Percentiles rank a stretch among this genome's conserved stretches.
phyloP scores from a whole-genome alignment of 2,888 invertebrate genomes.

The Cryptocephalus moraei region DNA sequence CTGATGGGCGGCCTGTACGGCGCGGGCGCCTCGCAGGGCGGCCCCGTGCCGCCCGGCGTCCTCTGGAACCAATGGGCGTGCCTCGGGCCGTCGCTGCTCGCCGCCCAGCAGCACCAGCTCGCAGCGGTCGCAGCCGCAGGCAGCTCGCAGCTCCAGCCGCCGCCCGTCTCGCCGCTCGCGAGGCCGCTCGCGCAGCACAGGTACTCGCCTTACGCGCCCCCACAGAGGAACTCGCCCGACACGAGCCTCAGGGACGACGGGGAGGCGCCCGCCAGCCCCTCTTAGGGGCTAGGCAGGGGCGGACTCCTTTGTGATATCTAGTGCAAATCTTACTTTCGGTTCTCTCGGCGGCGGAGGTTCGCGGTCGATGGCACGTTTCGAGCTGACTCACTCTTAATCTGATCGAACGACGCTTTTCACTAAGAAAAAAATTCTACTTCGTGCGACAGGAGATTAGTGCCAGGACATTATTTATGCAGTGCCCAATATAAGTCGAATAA shows the following conservation, averaged over 20 bases:
- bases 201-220: slow-evolving; percentile 49
- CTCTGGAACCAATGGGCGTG: slow-evolving; percentile 67
- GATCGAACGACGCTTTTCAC: no score
- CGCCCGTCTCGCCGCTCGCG: slow-evolving; percentile 41
- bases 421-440: no score
- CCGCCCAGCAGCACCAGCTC: slow-evolving; percentile 53
- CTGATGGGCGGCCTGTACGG: slow-evolving; percentile 44
- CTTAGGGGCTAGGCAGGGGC: slow-evolving; percentile 16
- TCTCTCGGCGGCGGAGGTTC: no score
- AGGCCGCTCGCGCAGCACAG: slow-evolving; percentile 45
- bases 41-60: slow-evolving; percentile 40
- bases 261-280: slow-evolving; percentile 36
- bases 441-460: no score
- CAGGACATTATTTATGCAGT: no score
- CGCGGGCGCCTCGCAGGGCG: slow-evolving; percentile 35
- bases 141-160: slow-evolving; percentile 42
- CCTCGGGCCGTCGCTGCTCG: slow-evolving; percentile 51
- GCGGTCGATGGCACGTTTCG: no score
- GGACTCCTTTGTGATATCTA: slow-evolving; percentile 11
- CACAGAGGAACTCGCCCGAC: slow-evolving; percentile 48
- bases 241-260: slow-evolving; percentile 44
- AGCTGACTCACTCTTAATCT: no score
- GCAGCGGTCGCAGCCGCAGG: slow-evolving; percentile 40
- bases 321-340: no score
- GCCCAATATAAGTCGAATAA: no score